A percentile compares a stretch with the other conserved stretches of the same genome.
Evolutionary conservation across 2,888 invertebrate species (phyloP).

Genomic region (Ophioninae sp.): DNA sequence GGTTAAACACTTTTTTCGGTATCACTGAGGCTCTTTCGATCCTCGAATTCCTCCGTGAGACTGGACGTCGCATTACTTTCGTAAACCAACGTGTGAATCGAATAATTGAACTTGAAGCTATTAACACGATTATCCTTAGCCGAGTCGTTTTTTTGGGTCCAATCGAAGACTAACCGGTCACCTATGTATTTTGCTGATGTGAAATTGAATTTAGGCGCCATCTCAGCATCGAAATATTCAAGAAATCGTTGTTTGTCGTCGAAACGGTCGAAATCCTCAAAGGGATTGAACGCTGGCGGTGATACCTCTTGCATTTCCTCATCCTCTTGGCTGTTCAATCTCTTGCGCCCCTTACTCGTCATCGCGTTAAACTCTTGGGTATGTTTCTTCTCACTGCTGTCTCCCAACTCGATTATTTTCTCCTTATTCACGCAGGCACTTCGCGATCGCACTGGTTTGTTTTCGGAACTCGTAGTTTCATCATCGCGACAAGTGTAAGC

Average conservation of each 20-base stretch:
- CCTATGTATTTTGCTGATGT: conserved; percentile 62
- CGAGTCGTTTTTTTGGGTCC: background rate
- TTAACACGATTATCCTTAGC: conserved; percentile 24
- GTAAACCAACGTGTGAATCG: conserved; percentile 84
- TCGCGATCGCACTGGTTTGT: background rate
- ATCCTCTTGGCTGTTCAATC: conserved; percentile 64
- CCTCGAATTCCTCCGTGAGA: conserved; percentile 61
- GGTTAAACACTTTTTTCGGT: conserved; percentile 35
- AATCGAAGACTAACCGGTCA: conserved; percentile 65
- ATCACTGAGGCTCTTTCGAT: conserved; percentile 26
- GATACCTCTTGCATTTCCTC: conserved; percentile 63
- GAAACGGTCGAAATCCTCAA: conserved; percentile 67
- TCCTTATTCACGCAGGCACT: conserved; percentile 19
- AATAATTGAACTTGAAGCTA: conserved; percentile 69
- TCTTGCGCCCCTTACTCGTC: conserved; percentile 30
- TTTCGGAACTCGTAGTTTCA: conserved; percentile 7
- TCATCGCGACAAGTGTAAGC: conserved; percentile 81
- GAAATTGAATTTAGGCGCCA: conserved; percentile 49
- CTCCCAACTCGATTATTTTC: background rate
- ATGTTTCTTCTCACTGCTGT: background rate
- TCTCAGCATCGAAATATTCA: conserved; percentile 63
- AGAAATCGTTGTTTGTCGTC: conserved; percentile 66
- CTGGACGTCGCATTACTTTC: conserved; percentile 72
- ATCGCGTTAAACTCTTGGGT: background rate
- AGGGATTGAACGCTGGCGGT: conserved; percentile 64